phyloP scores from a whole-genome alignment of 2,888 invertebrate genomes.

The Microchrysa polita region DNA sequence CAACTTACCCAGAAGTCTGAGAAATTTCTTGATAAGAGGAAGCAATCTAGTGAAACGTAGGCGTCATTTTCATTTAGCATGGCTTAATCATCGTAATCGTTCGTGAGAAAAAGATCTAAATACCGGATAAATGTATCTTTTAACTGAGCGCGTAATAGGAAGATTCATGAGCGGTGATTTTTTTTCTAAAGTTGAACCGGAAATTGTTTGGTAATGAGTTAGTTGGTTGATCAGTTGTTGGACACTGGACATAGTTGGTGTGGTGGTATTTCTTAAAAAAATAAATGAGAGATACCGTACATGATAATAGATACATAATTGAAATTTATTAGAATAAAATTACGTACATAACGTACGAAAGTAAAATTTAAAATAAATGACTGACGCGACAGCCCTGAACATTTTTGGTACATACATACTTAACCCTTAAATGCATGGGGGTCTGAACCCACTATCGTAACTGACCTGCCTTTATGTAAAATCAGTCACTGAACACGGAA shows the following conservation, averaged over 20 bases:
- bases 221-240: background rate
- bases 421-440: no score
- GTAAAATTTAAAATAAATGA: no score
- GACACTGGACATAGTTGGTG: background rate
- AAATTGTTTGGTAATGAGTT: slow-evolving; percentile 20
- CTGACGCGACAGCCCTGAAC: no score
- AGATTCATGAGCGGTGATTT: slow-evolving; percentile 16
- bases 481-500: no score
- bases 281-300: no score
- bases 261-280: no score
- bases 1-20: background rate
- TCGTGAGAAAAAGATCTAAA: slow-evolving; percentile 21
- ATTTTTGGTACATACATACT: no score
- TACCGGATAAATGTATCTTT: background rate
- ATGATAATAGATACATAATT: no score
- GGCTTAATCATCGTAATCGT: background rate
- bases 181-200: slow-evolving; percentile 15
- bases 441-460: no score
- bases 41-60: background rate
- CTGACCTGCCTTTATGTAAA: no score
- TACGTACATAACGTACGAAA: no score
- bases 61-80: slow-evolving; percentile 9
- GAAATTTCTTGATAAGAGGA: slow-evolving; percentile 16
- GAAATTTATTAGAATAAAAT: no score
- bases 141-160: background rate